A percentile compares a stretch with the other conserved stretches of the same genome.
These are phyloP conservation scores for Troilus luridus DNA, from an alignment of 2,888 invertebrate species.

Conservation along the genomic window DNA sequence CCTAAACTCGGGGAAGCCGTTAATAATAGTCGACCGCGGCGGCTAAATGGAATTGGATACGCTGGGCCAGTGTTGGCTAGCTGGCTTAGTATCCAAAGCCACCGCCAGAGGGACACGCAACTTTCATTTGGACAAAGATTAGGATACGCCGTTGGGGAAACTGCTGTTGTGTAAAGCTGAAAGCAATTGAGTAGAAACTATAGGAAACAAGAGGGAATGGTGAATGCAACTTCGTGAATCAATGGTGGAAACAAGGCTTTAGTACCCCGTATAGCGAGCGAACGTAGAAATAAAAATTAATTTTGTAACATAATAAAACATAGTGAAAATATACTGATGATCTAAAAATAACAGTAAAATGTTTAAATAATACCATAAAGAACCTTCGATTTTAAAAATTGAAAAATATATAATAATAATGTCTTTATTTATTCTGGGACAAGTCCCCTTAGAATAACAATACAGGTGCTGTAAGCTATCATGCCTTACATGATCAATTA, in stretches of 20 bases:
- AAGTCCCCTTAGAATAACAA: no score
- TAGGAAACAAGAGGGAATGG: not conserved
- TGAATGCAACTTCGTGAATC: not conserved
- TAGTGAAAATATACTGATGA: no score
- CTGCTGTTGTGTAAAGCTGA: not conserved
- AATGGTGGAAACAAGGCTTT: not conserved
- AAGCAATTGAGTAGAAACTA: not conserved
- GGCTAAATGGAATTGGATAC: constrained; percentile 43
- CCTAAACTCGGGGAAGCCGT: constrained; percentile 28
- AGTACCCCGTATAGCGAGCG: no score
- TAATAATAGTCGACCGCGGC: constrained; percentile 32
- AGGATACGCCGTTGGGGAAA: not conserved
- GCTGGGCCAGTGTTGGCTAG: not conserved
- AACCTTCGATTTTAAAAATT: no score
- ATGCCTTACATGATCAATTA: no score
- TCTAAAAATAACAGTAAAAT: no score
- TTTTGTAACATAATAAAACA: no score
- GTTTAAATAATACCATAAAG: no score
- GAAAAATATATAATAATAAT: no score
- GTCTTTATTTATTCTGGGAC: no score
- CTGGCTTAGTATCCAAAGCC: not conserved
- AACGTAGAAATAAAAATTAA: no score
- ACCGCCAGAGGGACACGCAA: not conserved
- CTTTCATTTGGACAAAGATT: constrained; percentile 37
- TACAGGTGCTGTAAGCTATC: no score